phyloP scores from a whole-genome alignment of 2,888 invertebrate genomes.

The Ganaspis brasiliensis region DNA sequence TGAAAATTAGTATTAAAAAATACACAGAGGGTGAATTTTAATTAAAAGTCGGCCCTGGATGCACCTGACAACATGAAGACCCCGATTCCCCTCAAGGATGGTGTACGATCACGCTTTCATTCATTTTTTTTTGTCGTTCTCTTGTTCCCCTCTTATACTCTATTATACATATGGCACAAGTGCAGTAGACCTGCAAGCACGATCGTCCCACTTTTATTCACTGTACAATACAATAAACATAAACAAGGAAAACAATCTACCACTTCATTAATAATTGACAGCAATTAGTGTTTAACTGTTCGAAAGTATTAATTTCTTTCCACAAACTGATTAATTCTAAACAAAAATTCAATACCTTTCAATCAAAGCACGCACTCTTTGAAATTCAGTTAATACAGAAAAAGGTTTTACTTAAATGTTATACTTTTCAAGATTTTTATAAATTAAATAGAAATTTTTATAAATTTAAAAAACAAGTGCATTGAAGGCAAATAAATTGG shows the following conservation, averaged over 20 bases:
- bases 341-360: not conserved
- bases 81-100: conserved; percentile 46
- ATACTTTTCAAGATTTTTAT: too few relatives aligned
- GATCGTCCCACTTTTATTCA: conserved; percentile 36
- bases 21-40: conserved; percentile 44
- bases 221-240: conserved; percentile 8
- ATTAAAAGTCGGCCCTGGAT: conserved; percentile 25
- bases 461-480: too few relatives aligned
- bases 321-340: not conserved
- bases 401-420: too few relatives aligned
- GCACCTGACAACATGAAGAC: conserved; percentile 72
- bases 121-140: conserved; percentile 41
- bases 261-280: conserved; percentile 23
- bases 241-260: conserved; percentile 27
- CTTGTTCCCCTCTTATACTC: conserved; percentile 19
- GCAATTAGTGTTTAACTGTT: conserved; percentile 4
- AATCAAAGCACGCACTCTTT: not conserved
- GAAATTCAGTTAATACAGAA: too few relatives aligned
- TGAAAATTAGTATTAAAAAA: conserved; percentile 7
- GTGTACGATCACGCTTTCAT: conserved; percentile 43
- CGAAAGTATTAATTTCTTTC: not conserved
- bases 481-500: too few relatives aligned
- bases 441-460: too few relatives aligned
- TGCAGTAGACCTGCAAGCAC: conserved; percentile 43
- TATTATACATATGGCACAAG: conserved; percentile 42